Base-by-base conservation (phyloP, 2,113 vertebrate species). In the Leiothrix lutea region DNA sequence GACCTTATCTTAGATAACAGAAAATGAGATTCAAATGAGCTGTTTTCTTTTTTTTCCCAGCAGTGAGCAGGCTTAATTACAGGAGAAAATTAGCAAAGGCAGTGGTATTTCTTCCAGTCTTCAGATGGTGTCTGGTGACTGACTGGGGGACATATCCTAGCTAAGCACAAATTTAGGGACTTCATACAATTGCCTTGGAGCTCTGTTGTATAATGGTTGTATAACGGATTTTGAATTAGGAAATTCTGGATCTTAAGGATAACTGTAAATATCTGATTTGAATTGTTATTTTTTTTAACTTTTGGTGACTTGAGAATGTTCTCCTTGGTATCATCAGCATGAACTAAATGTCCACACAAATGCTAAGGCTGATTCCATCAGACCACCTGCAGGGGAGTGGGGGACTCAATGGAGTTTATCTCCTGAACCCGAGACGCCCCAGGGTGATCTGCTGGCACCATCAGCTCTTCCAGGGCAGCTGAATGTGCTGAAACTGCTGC, bases 1-100 rank as follows among this genome's bases (percentile, higher is more conserved):
- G 73, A 92, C 87, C 82, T 93, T 85, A 65, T 80, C 86, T 91
- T 75, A 93, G 75, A 94, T 74, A 95, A 66, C 36, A 87, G 29
- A 62, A 86, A 91, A 90, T 62, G 33, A 92, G 77, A 85, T 85
- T 81, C 45, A 81, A 92, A 92, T 57, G 8, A 58, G 8, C 1
- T 25, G 29, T 9, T 25, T 3, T 38, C 22, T 22, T 16, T 45
- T 35, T 22, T 57, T 54, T 8, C 2, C 8, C 7, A 38, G 38
- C 16, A 33, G 18, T 8, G 3, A 82, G 9, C 3, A 31, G 51
- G 40, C 57, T 69, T 90, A 87, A 80, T 58, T 88, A 73, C 19
- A 64, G 19, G 21, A 88, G 44, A 19, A 86, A 91, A 95, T 90
- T 71, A 83, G 7, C 72, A 73, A 48, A 92, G 33, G 53, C 86